These are phyloP conservation scores for Acanthurus tractus DNA, from an alignment of 2,797 vertebrate genomes.

Conservation along the genomic window DNA sequence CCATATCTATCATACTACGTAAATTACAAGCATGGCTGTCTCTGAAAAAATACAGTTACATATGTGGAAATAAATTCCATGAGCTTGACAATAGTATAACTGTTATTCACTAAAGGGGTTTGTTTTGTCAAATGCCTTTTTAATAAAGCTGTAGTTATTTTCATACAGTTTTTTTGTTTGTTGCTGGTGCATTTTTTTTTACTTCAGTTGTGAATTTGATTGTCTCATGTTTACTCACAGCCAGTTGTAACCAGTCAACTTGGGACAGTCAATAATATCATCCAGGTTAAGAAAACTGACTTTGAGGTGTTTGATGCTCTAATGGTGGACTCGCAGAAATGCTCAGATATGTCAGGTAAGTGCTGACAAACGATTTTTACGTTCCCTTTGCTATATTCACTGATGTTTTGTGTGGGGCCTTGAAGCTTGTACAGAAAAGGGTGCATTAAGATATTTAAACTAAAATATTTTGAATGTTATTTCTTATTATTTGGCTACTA, in stretches of 20 bases:
- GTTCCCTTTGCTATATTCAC: not conserved
- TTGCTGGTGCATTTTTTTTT: not conserved
- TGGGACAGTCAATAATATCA: slow-evolving; percentile 96
- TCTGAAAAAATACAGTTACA: not conserved
- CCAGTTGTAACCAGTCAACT: slow-evolving; percentile 95
- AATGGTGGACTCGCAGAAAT: slow-evolving; percentile 98
- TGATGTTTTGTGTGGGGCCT: not conserved
- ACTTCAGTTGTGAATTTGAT: not conserved
- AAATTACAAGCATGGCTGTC: not conserved
- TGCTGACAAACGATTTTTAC: not conserved
- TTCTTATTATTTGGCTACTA: too few species aligned
- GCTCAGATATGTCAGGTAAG: slow-evolving; percentile 95
- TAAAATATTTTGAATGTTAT: too few species aligned
- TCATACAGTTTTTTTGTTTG: not conserved
- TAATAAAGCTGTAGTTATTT: not conserved
- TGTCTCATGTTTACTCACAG: slow-evolving; percentile 72
- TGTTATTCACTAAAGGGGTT: not conserved
- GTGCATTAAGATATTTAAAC: too few species aligned
- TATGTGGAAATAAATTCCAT: not conserved
- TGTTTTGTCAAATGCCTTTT: not conserved
- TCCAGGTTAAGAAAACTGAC: slow-evolving; percentile 99
- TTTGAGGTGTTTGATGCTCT: slow-evolving; percentile 99
- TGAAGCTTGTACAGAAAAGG: too few species aligned
- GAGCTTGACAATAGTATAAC: not conserved
- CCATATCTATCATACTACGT: not conserved